These are phyloP conservation scores for Disparrhopalites patrizii DNA, from an alignment of 2,888 invertebrate genomes.

Conservation along the genomic window DNA sequence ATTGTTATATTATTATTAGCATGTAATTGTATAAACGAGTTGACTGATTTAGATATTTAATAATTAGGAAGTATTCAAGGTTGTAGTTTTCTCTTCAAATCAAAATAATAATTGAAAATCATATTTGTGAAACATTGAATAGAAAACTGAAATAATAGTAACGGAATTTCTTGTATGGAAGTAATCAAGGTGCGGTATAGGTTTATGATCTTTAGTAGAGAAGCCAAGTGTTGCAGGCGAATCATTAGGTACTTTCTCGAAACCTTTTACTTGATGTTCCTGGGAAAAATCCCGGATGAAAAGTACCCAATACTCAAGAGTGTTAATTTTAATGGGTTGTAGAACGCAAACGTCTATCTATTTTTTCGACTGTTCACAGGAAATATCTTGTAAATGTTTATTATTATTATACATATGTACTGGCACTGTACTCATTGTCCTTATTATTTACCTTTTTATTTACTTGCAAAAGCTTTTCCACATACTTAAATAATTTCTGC, in stretches of 20 bases:
- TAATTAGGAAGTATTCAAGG: neutral
- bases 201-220: neutral
- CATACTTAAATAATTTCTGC: no score
- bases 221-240: neutral
- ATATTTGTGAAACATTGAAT: neutral
- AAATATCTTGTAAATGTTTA: neutral
- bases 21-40: neutral
- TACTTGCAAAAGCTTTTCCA: neutral
- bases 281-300: slow-evolving; percentile 2
- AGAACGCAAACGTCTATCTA: neutral
- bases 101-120: neutral
- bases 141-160: neutral
- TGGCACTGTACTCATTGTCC: no score
- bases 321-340: neutral
- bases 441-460: neutral
- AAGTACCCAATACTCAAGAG: slow-evolving; percentile 1
- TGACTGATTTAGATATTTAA: slow-evolving; percentile 5
- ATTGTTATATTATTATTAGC: slow-evolving; percentile 7
- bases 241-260: neutral
- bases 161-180: neutral
- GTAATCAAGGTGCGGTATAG: neutral
- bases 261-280: neutral
- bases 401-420: neutral
- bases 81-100: neutral
- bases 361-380: neutral